Base-by-base conservation (phyloP, 2,113 vertebrate genomes). In the Clarias batrachus region DNA sequence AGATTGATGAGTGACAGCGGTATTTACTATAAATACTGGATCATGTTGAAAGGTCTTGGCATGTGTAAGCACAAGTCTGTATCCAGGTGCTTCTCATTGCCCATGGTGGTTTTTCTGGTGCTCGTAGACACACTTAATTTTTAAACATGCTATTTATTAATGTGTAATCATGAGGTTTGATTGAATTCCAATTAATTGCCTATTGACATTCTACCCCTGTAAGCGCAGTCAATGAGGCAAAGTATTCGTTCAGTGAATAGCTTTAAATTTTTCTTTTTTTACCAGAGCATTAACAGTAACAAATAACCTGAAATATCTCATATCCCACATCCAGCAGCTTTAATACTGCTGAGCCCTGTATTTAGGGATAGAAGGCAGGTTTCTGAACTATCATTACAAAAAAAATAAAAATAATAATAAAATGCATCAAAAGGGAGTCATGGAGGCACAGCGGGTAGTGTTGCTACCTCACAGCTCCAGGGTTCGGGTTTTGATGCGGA, bases 401-500 rank as follows among this genome's bases (percentile, higher is more conserved):
- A 77, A 6, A 4, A 1, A 21, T 48, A 76, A 52, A 41, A 41
- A 33, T 33, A 33, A 33, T 33, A 56, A 77, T 30, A 17, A 78
- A 78, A 78, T 78, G 74, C 25, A 78, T 56, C 25, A n/a, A 56
- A 30, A 78, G 74, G 16, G n/a, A 78, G 52, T 41, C 41, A 52
- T 76, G 73, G 48, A 76, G 41, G 21, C 52, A 56, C 74, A 56
- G 52, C 52, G 27, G 74, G 74, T 27, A 78, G 52, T 27, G 74
- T 56, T 17, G 2, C 52, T 56, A 5, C 74, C 74, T n/a, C 25
- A 52, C 6, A 54, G 23, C 74, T 56, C 74, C 74, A 54, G 74
- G 74, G 48, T 77, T 77, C 48, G n/a, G 74, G 25, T 54, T 77
- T 77, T 77, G 74, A 77, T 77, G 13, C 48, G 27, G 48, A 57